These are phyloP conservation scores for mouse (Mus musculus) DNA, from an alignment of 2,113 vertebrate genomes.

Conservation along the genomic window DNA sequence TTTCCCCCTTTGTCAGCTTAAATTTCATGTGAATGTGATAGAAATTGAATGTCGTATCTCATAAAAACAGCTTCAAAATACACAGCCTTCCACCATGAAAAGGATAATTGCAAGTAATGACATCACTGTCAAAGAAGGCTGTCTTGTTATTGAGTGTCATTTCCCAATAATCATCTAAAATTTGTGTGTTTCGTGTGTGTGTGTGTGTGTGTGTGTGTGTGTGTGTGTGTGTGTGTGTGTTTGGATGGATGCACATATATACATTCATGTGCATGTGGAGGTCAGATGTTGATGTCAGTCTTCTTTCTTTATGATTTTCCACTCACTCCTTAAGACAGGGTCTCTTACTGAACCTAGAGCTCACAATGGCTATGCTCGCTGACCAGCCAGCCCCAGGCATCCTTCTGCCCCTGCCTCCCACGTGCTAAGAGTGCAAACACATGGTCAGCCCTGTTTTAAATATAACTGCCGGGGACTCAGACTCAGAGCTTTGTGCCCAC, in stretches of 20 bases:
- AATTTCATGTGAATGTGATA: constrained; percentile 63
- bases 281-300: neutral
- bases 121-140: constrained; percentile 35
- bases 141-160: constrained; percentile 25
- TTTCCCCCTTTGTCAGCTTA: constrained; percentile 74
- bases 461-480: neutral
- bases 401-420: too few relatives aligned
- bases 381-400: neutral
- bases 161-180: constrained; percentile 4
- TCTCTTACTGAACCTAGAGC: neutral
- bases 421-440: neutral
- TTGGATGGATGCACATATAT: neutral
- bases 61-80: constrained; percentile 45
- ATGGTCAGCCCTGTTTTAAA: neutral
- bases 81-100: constrained; percentile 35
- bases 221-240: neutral
- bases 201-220: too few relatives aligned
- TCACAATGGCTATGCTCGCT: neutral
- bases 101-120: constrained; percentile 64
- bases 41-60: constrained; percentile 63
- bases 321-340: neutral
- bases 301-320: neutral
- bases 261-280: neutral
- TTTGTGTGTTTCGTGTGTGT: neutral
- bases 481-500: neutral